These are phyloP conservation scores for Heterochromis multidens DNA, from an alignment of 2,113 vertebrate species.

Conservation along the genomic window DNA sequence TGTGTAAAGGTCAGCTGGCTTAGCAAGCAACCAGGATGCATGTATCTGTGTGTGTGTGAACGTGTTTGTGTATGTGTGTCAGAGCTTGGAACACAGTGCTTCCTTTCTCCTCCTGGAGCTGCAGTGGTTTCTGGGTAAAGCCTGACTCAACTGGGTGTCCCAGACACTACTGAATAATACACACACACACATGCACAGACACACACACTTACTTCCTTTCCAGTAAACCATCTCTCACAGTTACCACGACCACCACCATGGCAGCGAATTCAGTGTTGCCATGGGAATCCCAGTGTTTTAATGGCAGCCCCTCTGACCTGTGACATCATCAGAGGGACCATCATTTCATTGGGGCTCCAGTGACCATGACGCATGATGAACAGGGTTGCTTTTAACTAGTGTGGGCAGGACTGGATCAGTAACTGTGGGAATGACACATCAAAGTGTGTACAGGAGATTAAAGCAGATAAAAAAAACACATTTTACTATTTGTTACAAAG, in stretches of 20 bases:
- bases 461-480: background rate
- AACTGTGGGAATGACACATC: slow-evolving; percentile 25
- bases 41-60: slow-evolving; percentile 6
- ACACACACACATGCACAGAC: background rate
- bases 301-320: slow-evolving; percentile 54
- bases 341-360: slow-evolving; percentile 33
- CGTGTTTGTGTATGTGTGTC: slow-evolving; percentile 18
- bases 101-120: slow-evolving; percentile 55
- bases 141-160: slow-evolving; percentile 69
- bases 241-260: slow-evolving; percentile 40
- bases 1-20: slow-evolving; percentile 69
- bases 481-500: background rate
- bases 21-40: slow-evolving; percentile 49
- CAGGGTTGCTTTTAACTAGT: background rate
- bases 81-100: slow-evolving; percentile 66
- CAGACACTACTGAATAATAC: slow-evolving; percentile 26
- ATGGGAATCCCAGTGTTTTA: slow-evolving; percentile 43
- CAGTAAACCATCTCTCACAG: slow-evolving; percentile 59
- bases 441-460: background rate
- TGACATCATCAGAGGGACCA: slow-evolving; percentile 46
- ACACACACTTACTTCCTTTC: slow-evolving; percentile 49
- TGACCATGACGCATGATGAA: slow-evolving; percentile 51
- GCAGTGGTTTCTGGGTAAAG: slow-evolving; percentile 62
- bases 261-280: slow-evolving; percentile 49
- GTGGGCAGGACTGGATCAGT: background rate